Evolutionary conservation across 35 echinoderm and acorn worm species (phyloP).

Genomic region (Apostichopus japonicus): DNA sequence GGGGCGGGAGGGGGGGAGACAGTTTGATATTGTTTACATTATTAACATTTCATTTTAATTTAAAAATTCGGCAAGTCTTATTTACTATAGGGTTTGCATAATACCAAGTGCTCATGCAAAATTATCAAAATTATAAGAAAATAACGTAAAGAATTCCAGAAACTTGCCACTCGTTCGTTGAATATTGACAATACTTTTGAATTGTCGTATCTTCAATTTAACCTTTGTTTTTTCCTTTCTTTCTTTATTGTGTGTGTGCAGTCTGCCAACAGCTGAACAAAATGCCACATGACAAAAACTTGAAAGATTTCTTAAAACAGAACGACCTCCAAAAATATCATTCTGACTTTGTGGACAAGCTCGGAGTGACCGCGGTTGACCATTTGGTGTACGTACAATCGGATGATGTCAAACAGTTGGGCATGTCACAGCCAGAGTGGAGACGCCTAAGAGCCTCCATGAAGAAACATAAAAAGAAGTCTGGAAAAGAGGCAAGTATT

Average conservation of each 20-base stretch:
- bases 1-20: no score
- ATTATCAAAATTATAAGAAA: no score
- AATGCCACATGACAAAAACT: conserved; percentile 78
- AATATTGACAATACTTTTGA: no score
- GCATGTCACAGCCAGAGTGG: conserved; percentile 88
- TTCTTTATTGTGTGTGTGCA: neutral
- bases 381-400: conserved; percentile 79
- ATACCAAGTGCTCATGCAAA: no score
- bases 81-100: no score
- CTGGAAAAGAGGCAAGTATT: neutral
- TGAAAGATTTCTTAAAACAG: conserved; percentile 69
- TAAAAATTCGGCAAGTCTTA: no score
- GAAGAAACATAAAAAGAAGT: conserved; percentile 81
- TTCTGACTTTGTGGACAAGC: conserved; percentile 83
- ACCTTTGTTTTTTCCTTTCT: no score
- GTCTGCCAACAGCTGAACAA: conserved; percentile 26
- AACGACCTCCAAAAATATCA: conserved; percentile 83
- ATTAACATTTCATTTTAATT: no score
- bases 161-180: no score
- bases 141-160: no score
- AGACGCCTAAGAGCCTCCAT: conserved; percentile 75
- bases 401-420: conserved; percentile 74
- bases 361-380: conserved; percentile 85
- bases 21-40: no score
- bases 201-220: no score